Evolutionary conservation across 2,888 invertebrate genomes (phyloP).

Genomic region (Zygaena filipendulae): DNA sequence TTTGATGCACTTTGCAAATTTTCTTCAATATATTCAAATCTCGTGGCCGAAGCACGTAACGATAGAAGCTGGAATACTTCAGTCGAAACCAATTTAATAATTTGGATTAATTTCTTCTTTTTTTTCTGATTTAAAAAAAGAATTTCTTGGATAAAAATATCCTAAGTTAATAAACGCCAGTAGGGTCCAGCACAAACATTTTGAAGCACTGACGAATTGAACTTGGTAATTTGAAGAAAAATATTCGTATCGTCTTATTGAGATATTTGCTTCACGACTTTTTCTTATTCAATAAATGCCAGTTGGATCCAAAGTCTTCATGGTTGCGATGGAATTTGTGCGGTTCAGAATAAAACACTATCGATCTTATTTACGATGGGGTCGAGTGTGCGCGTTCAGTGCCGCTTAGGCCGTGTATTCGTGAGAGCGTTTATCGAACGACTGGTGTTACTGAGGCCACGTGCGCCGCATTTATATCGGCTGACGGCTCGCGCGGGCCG

Average conservation of each 20-base stretch:
- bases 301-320: constrained; percentile 60
- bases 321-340: no score
- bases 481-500: constrained; percentile 49
- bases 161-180: constrained; percentile 36
- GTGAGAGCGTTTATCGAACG: constrained; percentile 31
- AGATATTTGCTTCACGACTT: no score
- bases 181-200: constrained; percentile 51
- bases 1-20: constrained; percentile 20
- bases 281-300: constrained; percentile 48
- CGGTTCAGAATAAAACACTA: no score
- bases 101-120: no score
- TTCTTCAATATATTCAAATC: constrained; percentile 11
- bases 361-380: constrained; percentile 61
- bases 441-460: constrained; percentile 49
- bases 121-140: no score
- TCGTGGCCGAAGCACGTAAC: constrained; percentile 1
- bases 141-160: constrained; percentile 1
- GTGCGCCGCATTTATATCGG: constrained; percentile 55
- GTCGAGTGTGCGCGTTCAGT: constrained; percentile 28
- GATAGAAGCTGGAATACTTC: constrained; percentile 12
- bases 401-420: constrained; percentile 36
- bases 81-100: constrained; percentile 15
- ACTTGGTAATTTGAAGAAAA: no score
- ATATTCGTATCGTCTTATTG: no score
- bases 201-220: constrained; percentile 26